phyloP scores from a whole-genome alignment of 2,113 vertebrate species.

The Orcinus orca region DNA sequence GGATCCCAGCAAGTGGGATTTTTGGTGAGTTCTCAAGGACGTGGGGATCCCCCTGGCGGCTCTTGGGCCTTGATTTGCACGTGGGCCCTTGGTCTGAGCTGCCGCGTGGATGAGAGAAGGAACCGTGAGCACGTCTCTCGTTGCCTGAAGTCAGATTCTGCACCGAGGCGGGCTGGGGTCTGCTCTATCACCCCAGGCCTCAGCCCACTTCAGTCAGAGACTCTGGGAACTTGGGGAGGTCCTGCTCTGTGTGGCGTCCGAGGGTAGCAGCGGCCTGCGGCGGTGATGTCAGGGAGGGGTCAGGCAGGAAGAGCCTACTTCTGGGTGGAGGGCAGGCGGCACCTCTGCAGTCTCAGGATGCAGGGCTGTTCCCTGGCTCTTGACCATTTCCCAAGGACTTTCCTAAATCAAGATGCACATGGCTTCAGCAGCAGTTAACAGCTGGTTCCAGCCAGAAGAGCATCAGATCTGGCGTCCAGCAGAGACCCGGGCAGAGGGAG shows the following conservation, averaged over 20 bases:
- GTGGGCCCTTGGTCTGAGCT: neutral
- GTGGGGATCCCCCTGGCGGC: neutral
- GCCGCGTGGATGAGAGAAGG: neutral
- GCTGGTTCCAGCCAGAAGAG: neutral
- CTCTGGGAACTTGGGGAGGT: neutral
- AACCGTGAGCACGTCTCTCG: neutral
- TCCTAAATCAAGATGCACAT: neutral
- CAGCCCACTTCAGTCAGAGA: neutral
- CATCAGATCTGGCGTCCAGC: fast-evolving
- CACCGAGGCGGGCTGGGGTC: neutral
- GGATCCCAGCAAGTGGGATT: neutral
- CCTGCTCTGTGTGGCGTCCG: neutral
- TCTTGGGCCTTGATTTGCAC: neutral
- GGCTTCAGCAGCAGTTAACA: neutral
- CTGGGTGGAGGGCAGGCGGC: neutral
- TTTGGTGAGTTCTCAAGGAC: neutral
- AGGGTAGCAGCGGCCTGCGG: neutral
- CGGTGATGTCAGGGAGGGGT: neutral
- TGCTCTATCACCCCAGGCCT: neutral
- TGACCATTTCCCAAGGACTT: neutral
- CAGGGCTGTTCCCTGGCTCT: neutral
- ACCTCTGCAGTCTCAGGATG: too few relatives aligned
- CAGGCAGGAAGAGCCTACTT: neutral
- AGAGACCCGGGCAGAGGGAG: neutral
- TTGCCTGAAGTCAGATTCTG: neutral